Base-by-base conservation (phyloP, 2,888 invertebrate genomes). In the Dascillus cervinus region DNA sequence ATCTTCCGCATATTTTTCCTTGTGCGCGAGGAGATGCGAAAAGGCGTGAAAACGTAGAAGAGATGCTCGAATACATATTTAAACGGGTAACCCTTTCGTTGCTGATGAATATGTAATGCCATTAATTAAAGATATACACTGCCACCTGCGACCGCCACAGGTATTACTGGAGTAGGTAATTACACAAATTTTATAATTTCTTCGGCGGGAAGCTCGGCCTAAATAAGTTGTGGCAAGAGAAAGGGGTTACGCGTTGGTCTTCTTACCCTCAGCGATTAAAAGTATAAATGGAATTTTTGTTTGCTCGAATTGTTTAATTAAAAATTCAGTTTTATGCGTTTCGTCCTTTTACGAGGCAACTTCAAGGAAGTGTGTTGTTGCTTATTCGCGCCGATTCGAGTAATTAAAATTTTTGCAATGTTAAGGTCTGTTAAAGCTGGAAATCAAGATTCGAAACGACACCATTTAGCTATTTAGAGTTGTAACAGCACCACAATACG, bases 41-140 rank as follows among this genome's bases (percentile, higher is more conserved):
- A 33, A 41, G 34, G 36, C 36, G 39, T 27, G 33, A 36, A 39
- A 41, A 34, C 25, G 26, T 29, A 28, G 32, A 30, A 28, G 29
- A 19, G 31, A 34, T 28, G n/a, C n/a, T n/a, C n/a, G 31, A 29
- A 33, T 34, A 37, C 22, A 37, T 37, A 37, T 40, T 36, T 32
- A 39, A 34, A 26, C 29, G 24, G 29, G 29, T n/a, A 39, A 41
- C 43, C 43, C 40, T 41, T 43, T 43, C 29, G 32, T 29, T 29
- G 44, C 55, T 61, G 62, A 62, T 62, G 62, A 64, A 64, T 64
- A 62, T 58, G 64, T 62, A 64, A 64, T 64, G 62, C 57, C 55
- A 62, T 62, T 64, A 63, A 64, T 64, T 63, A 62, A 62, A 62
- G 60, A 62, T 57, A 58, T 56, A 54, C 45, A 52, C 49, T 53